phyloP scores from a whole-genome alignment of 1,140 invertebrate genomes.

The Philotrypesis tridentata region DNA sequence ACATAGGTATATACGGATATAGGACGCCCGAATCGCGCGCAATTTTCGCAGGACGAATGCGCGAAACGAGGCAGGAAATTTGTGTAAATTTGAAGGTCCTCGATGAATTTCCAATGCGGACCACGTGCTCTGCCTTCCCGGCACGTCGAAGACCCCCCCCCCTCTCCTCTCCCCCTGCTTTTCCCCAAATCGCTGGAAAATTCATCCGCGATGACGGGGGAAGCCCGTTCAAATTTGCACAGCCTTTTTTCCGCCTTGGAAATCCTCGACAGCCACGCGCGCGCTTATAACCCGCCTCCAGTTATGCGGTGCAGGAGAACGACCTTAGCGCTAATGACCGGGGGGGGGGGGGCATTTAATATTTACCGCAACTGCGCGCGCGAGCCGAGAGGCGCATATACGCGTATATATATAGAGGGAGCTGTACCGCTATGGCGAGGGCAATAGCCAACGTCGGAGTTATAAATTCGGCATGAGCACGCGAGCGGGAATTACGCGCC shows the following conservation, averaged over 20 bases:
- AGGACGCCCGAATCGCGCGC: not conserved
- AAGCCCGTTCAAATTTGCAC: slow-evolving; percentile 20
- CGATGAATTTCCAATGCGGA: slow-evolving; percentile 41
- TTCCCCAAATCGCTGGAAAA: not conserved
- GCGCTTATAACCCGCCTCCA: too few relatives aligned
- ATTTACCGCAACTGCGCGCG: not conserved
- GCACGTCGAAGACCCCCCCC: not conserved
- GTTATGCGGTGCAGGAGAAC: not conserved
- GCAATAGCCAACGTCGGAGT: not conserved
- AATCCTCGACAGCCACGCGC: too few relatives aligned
- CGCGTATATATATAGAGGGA: too few relatives aligned
- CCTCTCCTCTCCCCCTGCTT: not conserved
- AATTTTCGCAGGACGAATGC: slow-evolving; percentile 13
- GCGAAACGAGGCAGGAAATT: slow-evolving; percentile 43
- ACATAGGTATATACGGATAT: too few relatives aligned
- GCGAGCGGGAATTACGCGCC: not conserved
- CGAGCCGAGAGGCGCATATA: too few relatives aligned
- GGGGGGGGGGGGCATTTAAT: slow-evolving; percentile 21
- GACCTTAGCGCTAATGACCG: not conserved
- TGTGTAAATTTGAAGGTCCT: slow-evolving; percentile 39
- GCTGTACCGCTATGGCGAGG: too few relatives aligned
- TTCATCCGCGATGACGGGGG: slow-evolving; percentile 12
- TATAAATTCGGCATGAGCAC: slow-evolving; percentile 18
- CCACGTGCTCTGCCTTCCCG: not conserved
- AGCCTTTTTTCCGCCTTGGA: not conserved